phyloP scores from a whole-genome alignment of 2,113 vertebrate genomes.

The Alexandromys fortis region DNA sequence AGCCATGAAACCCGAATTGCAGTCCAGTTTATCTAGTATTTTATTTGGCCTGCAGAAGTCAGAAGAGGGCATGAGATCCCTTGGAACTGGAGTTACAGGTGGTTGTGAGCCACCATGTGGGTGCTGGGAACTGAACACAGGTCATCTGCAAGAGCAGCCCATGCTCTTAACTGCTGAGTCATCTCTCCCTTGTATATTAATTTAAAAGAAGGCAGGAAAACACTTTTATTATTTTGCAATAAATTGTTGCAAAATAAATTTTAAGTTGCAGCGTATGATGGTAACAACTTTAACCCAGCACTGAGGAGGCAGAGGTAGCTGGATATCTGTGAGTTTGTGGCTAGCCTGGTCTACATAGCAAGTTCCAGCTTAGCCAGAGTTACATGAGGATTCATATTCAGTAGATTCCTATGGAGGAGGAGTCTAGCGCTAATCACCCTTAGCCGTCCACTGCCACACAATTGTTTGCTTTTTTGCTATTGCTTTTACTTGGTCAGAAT shows the following conservation, averaged over 20 bases:
- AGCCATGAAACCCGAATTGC: conserved; percentile 15
- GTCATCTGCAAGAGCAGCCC: background rate
- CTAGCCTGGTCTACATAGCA: background rate
- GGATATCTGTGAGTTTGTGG: background rate
- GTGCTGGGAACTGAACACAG: background rate
- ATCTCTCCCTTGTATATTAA: background rate
- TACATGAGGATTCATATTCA: background rate
- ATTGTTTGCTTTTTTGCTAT: background rate
- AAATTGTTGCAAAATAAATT: background rate
- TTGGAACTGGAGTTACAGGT: background rate
- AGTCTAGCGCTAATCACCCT: background rate
- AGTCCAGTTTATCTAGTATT: conserved; percentile 13
- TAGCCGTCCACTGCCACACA: background rate
- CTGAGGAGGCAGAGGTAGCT: background rate
- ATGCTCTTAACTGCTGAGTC: background rate
- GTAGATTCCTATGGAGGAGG: background rate
- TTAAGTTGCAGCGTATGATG: background rate
- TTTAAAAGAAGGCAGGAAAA: background rate
- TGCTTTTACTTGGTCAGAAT: conserved; percentile 38
- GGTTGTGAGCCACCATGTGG: background rate
- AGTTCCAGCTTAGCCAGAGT: background rate
- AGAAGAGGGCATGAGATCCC: background rate
- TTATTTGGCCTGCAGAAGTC: background rate
- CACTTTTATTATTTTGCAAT: background rate
- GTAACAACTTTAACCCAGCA: background rate